Evolutionary conservation across 2,888 invertebrate species (phyloP), one percentile per base, ranked within the genome.

Genomic region (Calliphora vomitoria): DNA sequence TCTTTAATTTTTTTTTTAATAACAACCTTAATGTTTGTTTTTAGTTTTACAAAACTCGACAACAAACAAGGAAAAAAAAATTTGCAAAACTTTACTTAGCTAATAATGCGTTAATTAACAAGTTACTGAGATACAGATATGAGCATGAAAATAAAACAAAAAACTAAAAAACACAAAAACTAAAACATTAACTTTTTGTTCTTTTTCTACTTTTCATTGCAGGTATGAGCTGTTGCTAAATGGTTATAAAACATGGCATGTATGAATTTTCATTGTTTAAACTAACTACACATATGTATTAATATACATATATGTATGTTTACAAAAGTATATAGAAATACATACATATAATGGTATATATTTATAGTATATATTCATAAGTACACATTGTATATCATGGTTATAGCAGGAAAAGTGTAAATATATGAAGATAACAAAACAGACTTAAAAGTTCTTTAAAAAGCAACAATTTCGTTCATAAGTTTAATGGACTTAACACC

Each of bases 81-180:
- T 55, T 0, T 41, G 20, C 15, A 64, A 74, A 87, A 85, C 85
- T 85, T 87, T 87, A 82, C 74, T 79, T 66, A 82, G 72, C 84
- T 85, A 79, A 82, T 87, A 85, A 87, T 87, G 87, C 85, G 82
- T 87, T 87, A 87, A 87, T 87, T 87, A 87, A 79, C 87, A 82
- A 87, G 79, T 87, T 79, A 71, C 82, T 66, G 47, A 87, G 62
- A 79, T 79, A 25, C 25, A 83, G 41, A 76, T 47, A 58, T 58
- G 66, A 44, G 13, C 20, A 69, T 15, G 31, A 50, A 25, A 62
- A 5, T 44, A 25, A 53, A 71, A 44, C n/a, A 66, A 69, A 66
- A 69, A 69, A 69, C 35, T 25, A 66, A 69, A 55, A 84, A 69
- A 69, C 35, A 44, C n/a, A 58, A 84, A 55, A 74, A 79, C 74